These are phyloP conservation scores for Planococcus citri DNA, from an alignment of 1,140 invertebrate genomes.

Conservation along the genomic window DNA sequence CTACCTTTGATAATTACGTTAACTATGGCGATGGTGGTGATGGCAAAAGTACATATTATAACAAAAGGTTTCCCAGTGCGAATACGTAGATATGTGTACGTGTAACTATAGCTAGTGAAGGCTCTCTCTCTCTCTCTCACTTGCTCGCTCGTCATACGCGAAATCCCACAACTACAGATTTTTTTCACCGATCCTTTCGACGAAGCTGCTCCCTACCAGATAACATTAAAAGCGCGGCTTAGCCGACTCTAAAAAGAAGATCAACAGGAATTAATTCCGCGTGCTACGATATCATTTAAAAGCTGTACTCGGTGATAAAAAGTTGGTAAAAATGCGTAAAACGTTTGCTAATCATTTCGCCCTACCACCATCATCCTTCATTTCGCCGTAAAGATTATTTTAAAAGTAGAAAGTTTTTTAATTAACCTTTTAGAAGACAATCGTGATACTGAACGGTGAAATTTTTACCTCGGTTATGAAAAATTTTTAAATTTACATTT, in stretches of 20 bases:
- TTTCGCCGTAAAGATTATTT: neutral
- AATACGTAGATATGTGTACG: too few species aligned
- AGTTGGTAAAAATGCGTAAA: neutral
- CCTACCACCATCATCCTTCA: neutral
- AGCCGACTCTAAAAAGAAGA: neutral
- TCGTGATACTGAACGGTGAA: neutral
- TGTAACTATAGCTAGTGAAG: too few species aligned
- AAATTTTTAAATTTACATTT: constrained; percentile 5
- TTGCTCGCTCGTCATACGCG: too few species aligned
- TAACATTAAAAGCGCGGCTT: too few species aligned
- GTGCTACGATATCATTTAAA: neutral
- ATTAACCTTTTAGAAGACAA: neutral
- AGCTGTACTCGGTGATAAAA: neutral
- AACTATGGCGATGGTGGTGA: too few species aligned
- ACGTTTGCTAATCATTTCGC: neutral
- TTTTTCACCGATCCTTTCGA: too few species aligned
- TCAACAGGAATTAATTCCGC: neutral
- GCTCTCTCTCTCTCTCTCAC: too few species aligned
- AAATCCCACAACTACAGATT: too few species aligned
- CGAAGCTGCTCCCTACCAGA: too few species aligned
- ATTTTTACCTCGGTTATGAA: neutral
- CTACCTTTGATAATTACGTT: too few species aligned
- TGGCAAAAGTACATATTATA: too few species aligned
- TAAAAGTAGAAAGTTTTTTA: neutral
- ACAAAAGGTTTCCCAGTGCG: too few species aligned